A percentile compares a stretch with the other conserved stretches of the same genome.
Conservation (phyloP, 2,888 invertebrate genomes). For the Auanema sp. region DNA sequence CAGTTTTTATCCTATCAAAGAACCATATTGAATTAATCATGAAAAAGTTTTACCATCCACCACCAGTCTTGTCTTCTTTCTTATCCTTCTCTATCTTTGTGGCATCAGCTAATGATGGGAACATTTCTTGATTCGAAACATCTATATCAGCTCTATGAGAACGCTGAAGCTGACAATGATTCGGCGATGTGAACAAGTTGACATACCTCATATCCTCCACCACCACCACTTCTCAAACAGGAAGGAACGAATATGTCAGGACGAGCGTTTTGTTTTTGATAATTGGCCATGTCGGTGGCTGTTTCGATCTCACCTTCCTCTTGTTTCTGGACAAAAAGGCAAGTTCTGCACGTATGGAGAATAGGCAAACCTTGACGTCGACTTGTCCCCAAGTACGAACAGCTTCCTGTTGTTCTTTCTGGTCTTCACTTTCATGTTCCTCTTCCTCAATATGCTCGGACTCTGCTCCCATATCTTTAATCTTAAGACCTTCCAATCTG, state of each 20-base stretch:
- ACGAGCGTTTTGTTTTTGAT: constrained; percentile 10
- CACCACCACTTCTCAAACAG: constrained; percentile 4
- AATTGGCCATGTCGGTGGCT: constrained; percentile 21
- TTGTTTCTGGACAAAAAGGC: constrained; percentile 13
- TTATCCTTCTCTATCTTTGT: constrained; percentile 52
- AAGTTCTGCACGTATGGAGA: no score
- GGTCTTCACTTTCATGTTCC: constrained; percentile 37
- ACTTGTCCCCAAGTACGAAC: constrained; percentile 35
- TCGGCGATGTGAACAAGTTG: no score
- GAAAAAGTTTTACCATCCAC: constrained; percentile 31
- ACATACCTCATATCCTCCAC: not conserved
- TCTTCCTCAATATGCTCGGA: constrained; percentile 34
- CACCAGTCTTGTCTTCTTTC: constrained; percentile 44
- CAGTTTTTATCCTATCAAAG: constrained; percentile 15
- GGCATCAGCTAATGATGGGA: constrained; percentile 57
- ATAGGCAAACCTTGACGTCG: constrained; percentile 11
- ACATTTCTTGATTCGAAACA: constrained; percentile 41
- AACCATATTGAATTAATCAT: not conserved
- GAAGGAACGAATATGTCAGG: constrained; percentile 18
- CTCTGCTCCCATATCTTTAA: constrained; percentile 49
- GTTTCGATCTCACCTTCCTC: constrained; percentile 19
- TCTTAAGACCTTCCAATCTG: constrained; percentile 46
- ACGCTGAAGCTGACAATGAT: not conserved
- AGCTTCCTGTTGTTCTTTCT: constrained; percentile 32
- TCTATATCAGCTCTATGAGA: constrained; percentile 22